A percentile compares a stretch with the other conserved stretches of the same genome.
These are phyloP conservation scores for Oligia strigilis DNA, from an alignment of 2,888 invertebrate species.

Conservation along the genomic window DNA sequence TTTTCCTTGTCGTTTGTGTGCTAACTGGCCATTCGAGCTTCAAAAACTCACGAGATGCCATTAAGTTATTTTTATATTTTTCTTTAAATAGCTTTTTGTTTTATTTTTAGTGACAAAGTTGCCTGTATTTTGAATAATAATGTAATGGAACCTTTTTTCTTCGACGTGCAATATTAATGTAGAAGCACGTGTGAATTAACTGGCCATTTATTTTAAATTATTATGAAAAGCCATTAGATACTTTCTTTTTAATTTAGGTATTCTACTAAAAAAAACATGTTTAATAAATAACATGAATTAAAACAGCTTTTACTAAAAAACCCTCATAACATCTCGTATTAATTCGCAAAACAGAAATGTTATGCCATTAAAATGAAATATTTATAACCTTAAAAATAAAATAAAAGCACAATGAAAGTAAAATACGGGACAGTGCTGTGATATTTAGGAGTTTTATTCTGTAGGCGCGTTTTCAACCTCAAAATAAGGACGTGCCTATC, in stretches of 20 bases:
- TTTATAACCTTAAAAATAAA: constrained; percentile 7
- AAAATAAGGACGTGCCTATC: not conserved
- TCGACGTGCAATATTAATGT: not conserved
- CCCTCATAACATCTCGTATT: not conserved
- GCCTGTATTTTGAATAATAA: not conserved
- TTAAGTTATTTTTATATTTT: not conserved
- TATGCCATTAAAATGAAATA: constrained; percentile 16
- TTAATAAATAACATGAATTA: not conserved
- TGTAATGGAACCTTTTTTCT: constrained; percentile 10
- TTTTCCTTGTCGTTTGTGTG: not conserved
- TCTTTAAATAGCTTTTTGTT: not conserved
- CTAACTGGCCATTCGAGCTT: not conserved
- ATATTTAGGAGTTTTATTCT: not conserved
- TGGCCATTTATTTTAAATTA: not conserved
- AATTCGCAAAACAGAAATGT: constrained; percentile 1
- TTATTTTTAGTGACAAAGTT: not conserved
- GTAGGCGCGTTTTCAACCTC: no score
- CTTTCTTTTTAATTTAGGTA: not conserved
- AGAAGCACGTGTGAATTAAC: not conserved
- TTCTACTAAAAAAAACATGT: not conserved
- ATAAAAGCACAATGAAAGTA: constrained; percentile 1
- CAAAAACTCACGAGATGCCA: constrained; percentile 8
- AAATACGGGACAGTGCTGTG: not conserved
- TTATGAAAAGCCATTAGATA: not conserved
- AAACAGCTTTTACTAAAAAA: not conserved